A percentile compares a stretch with the other conserved stretches of the same genome.
Evolutionary conservation across 23 tunicate genomes (phyloP).

Genomic region (Oikopleura dioica): DNA sequence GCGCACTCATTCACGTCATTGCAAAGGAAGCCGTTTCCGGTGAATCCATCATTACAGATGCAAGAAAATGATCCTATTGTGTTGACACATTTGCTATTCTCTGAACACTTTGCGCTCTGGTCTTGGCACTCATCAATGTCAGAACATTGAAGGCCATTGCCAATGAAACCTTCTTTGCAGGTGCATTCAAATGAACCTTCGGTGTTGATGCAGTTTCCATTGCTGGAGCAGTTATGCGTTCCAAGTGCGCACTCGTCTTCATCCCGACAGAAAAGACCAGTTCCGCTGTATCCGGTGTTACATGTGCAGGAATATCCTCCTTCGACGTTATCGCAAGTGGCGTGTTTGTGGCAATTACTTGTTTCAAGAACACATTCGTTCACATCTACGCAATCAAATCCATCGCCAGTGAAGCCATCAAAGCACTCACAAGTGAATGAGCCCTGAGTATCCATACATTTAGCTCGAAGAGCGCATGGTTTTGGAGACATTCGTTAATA

Average conservation of each 20-base stretch:
- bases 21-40: neutral
- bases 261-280: constrained; percentile 11
- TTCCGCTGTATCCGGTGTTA: neutral
- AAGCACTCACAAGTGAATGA: too few species aligned
- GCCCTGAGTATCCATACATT: too few species aligned
- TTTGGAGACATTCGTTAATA: neutral
- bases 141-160: neutral
- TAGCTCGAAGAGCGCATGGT: too few species aligned
- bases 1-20: constrained; percentile 29
- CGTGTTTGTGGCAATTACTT: neutral
- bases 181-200: constrained; percentile 30
- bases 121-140: neutral
- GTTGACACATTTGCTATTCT: constrained; percentile 14
- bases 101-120: neutral
- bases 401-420: neutral
- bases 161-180: too few species aligned
- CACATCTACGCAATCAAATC: constrained; percentile 11
- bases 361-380: constrained; percentile 14
- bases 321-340: constrained; percentile 14
- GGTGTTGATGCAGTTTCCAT: constrained; percentile 24
- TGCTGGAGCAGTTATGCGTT: constrained; percentile 14
- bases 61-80: constrained; percentile 13
- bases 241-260: constrained; percentile 20
- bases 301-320: constrained; percentile 21
- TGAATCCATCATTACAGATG: constrained; percentile 19